Evolutionary conservation across 2,797 vertebrate species (phyloP), one percentile per base, ranked within the genome.

Genomic region (Arrhamphus sclerolepis): DNA sequence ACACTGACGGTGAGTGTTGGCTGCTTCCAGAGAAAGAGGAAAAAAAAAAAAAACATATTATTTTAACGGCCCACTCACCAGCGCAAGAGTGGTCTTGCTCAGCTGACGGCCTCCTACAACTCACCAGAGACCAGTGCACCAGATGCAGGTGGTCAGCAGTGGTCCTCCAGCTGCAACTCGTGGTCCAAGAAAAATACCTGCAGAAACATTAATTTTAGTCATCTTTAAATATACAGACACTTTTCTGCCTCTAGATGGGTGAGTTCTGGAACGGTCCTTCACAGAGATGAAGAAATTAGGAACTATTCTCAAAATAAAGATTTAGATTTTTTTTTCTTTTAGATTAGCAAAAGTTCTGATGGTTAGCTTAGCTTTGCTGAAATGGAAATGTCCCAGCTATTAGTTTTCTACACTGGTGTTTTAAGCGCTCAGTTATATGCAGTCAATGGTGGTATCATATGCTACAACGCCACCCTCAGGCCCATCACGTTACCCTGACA

Each of bases 41-140:
- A 26, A 26, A 26, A 26, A 26, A 26, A 26, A 26, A 26, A 26
- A 26, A 26, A 54, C n/a, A 77, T 55, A 53, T 76, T 85, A 84
- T 87, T 88, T 89, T 81, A 66, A 81, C 68, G 80, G 78, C 86
- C 76, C 64, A 79, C 67, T 85, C 82, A 79, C 82, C 84, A 72
- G 31, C 64, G 46, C 52, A 10, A 40, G 67, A 75, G 63, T 2
- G 56, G 69, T 66, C 61, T 60, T 28, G 57, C 78, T 86, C 75
- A 78, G 82, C 77, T 84, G 76, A 81, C 64, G 68, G 62, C 41
- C 49, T 61, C 34, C 42, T 42, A 68, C 11, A 20, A 3, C 9
- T 42, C 56, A 75, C 71, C 72, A 9, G 54, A 71, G 49, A 38
- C 39, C 28, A 13, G 34, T 21, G 14, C 49, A 56, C 58, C 64